Evolutionary conservation across 2,888 invertebrate species (phyloP).

Genomic region (Papilio protenor): DNA sequence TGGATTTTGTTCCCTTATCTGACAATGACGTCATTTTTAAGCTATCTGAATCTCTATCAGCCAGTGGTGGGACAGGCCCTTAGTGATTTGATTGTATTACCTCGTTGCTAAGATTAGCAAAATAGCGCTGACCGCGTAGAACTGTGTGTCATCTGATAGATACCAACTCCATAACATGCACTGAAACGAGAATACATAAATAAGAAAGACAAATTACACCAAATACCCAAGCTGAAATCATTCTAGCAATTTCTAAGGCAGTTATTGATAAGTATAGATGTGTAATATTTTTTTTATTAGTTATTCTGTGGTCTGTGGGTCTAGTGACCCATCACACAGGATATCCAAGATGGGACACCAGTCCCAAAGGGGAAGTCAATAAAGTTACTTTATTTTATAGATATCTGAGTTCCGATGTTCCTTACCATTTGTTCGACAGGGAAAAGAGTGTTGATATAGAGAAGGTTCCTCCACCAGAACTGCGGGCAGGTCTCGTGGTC

Average conservation of each 20-base stretch:
- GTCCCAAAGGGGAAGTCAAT: too few relatives aligned
- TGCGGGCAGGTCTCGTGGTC: constrained; percentile 93
- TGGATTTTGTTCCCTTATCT: too few relatives aligned
- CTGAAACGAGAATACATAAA: constrained; percentile 76
- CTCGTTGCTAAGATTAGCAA: constrained; percentile 91
- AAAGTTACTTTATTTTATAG: too few relatives aligned
- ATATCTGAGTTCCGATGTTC: neutral
- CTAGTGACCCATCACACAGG: too few relatives aligned
- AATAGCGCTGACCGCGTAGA: constrained; percentile 92
- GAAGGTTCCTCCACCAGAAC: constrained; percentile 94
- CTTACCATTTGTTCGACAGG: constrained; percentile 93
- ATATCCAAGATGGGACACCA: too few relatives aligned
- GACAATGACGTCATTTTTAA: too few relatives aligned
- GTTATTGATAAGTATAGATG: neutral
- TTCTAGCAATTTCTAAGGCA: neutral
- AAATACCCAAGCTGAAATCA: neutral
- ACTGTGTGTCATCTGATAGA: constrained; percentile 93
- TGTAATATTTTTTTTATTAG: too few relatives aligned
- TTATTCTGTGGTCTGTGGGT: too few relatives aligned
- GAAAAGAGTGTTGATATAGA: constrained; percentile 94
- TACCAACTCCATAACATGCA: constrained; percentile 98
- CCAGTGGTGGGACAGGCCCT: too few relatives aligned
- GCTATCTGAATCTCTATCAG: too few relatives aligned
- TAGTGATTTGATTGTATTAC: constrained; percentile 62
- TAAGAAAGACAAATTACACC: neutral